Conservation (phyloP, 2,888 invertebrate species). For the Pterostichus madidus region DNA sequence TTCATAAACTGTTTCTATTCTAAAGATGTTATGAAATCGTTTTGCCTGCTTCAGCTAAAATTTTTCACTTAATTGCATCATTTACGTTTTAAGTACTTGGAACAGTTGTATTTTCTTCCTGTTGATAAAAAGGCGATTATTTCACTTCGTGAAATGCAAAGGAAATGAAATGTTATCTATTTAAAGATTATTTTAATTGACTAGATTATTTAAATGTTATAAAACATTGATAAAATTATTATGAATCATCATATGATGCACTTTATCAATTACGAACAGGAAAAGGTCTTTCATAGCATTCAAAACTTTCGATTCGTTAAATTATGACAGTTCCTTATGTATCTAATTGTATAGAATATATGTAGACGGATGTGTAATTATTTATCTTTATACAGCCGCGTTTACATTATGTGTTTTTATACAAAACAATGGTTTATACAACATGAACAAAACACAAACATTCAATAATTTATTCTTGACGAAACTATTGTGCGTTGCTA, state of each 20-base stretch:
- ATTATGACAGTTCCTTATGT: no score
- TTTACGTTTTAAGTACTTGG: slow-evolving; percentile 10
- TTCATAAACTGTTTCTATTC: slow-evolving; percentile 2
- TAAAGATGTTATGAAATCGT: slow-evolving; percentile 3
- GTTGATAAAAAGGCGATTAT: slow-evolving; percentile 1
- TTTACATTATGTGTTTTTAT: no score
- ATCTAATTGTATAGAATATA: no score
- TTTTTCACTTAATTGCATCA: slow-evolving; percentile 36
- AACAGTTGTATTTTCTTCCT: slow-evolving; percentile 33
- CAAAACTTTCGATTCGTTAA: no score
- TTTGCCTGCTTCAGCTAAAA: slow-evolving; percentile 20
- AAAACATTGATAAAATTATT: neutral
- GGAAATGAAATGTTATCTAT: slow-evolving; percentile 25
- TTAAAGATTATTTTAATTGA: slow-evolving; percentile 28
- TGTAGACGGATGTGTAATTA: no score
- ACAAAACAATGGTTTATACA: no score
- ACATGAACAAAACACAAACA: no score
- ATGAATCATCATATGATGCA: neutral
- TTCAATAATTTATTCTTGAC: no score
- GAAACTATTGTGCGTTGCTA: no score
- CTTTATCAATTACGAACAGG: neutral
- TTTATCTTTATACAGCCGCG: no score
- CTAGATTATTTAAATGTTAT: neutral
- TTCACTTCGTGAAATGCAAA: slow-evolving; percentile 12
- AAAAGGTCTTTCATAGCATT: neutral